Base-by-base conservation (phyloP, 2,888 invertebrate species). In the Calliphora vomitoria region DNA sequence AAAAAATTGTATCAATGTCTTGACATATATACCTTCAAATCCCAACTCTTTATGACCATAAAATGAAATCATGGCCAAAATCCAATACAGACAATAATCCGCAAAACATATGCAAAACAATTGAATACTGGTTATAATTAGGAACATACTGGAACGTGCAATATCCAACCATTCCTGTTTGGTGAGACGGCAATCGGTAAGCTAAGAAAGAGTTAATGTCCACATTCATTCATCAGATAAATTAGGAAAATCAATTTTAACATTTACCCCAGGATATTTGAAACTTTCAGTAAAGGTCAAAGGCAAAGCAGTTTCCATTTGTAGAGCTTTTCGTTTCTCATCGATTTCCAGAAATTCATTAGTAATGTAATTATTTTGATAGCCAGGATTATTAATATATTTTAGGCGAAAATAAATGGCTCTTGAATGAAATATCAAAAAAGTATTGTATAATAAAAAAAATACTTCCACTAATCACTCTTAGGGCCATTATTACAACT, bases 51-150 rank as follows among this genome's bases (percentile, higher is more conserved):
- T 93, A 83, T 93, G 92, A 85, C 95, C 95, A 92, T 95, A 91
- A 90, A 93, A 92, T 86, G 94, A 90, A 90, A 95, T 94, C 91
- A 94, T 88, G 94, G 93, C 93, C 87, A 98, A 93, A n/a, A 98
- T 94, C 96, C 97, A 97, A 92, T 95, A 97, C 0, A 98, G 93
- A 31, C 96, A 95, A 92, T 97, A 97, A 93, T 98, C 98, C 3
- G 96, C 95, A 25, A 95, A 93, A 91, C 98, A 96, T 90, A 97
- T 96, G 66, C 96, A 95, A 38, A 95, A 93, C 15, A 98, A 94
- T 91, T 98, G 97, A 83, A 97, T 93, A 0, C 96, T 95, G 0
- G 96, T 95, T 18, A 96, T 94, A 0, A 95, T 90, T 92, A 97
- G 94, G 88, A 97, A 95, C 93, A 96, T 92, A 10, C 89, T 85